Evolutionary conservation across 2,797 vertebrate genomes (phyloP).

Genomic region (Cryptoprocta ferox): DNA sequence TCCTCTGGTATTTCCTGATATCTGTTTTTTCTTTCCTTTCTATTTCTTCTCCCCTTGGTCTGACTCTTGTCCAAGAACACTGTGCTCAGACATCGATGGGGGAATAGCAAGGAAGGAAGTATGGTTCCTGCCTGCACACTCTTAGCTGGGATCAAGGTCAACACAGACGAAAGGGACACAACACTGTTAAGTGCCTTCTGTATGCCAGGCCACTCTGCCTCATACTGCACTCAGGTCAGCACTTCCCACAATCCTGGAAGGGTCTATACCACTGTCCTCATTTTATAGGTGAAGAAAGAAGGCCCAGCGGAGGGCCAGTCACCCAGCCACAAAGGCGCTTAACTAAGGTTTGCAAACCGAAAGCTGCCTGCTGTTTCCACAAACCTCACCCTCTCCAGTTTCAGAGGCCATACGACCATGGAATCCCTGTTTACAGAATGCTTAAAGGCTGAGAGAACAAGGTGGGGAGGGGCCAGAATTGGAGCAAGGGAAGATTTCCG

Average conservation of each 20-base stretch:
- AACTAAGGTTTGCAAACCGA: background rate
- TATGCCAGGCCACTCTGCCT: background rate
- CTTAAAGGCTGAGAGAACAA: background rate
- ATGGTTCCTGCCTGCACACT: background rate
- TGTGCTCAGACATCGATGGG: background rate
- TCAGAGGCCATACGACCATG: background rate
- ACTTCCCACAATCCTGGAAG: background rate
- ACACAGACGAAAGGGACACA: background rate
- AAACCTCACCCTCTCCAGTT: background rate
- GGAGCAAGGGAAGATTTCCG: background rate
- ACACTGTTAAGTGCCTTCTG: background rate
- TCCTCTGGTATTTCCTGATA: background rate
- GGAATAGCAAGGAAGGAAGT: background rate
- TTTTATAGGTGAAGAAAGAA: background rate
- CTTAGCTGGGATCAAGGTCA: background rate
- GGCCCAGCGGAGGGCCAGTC: background rate
- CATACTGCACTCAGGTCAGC: background rate
- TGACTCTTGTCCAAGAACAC: background rate
- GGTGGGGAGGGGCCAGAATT: background rate
- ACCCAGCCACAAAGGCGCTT: background rate
- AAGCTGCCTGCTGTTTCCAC: background rate
- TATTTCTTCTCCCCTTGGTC: background rate
- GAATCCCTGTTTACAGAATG: background rate
- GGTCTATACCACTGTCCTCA: background rate
- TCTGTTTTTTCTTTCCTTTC: background rate